These are phyloP conservation scores for Rhodophaea formosa DNA, from an alignment of 2,888 invertebrate species.

Conservation along the genomic window DNA sequence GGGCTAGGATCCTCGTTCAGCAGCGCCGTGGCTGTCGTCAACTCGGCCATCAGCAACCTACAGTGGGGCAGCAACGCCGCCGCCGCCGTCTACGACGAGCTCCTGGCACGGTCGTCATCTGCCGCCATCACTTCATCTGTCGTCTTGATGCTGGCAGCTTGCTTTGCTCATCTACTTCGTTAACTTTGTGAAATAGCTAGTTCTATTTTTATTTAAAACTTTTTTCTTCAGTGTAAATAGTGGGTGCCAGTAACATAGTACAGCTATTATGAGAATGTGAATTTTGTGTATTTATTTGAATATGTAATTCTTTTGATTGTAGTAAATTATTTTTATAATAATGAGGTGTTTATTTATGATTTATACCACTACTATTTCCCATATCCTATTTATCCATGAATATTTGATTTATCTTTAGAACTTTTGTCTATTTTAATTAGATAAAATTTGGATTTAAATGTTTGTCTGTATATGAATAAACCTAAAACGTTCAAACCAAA, in stretches of 20 bases:
- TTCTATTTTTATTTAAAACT: background rate
- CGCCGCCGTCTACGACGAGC: slow-evolving; percentile 40
- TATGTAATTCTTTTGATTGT: background rate
- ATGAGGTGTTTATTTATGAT: background rate
- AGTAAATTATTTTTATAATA: slow-evolving; percentile 13
- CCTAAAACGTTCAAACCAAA: no score
- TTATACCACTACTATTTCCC: background rate
- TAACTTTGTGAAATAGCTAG: slow-evolving; percentile 31
- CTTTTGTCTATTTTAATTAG: no score
- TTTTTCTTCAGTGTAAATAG: background rate
- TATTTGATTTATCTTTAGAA: no score
- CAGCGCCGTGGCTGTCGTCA: slow-evolving; percentile 42
- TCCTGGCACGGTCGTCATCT: slow-evolving; percentile 45
- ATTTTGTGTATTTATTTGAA: slow-evolving; percentile 2
- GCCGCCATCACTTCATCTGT: slow-evolving; percentile 44
- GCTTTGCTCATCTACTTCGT: slow-evolving; percentile 45
- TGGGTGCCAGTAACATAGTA: slow-evolving; percentile 1
- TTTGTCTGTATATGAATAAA: no score
- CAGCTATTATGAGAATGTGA: background rate
- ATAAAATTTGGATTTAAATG: no score
- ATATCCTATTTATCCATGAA: no score
- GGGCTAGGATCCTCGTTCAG: slow-evolving; percentile 45
- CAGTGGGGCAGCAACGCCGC: slow-evolving; percentile 57
- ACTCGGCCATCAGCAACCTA: slow-evolving; percentile 49
- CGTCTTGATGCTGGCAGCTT: slow-evolving; percentile 45